Percentiles rank a stretch among this genome's conserved stretches.
phyloP scores from a whole-genome alignment of 1,140 invertebrate genomes.

The Danaus plexippus region DNA sequence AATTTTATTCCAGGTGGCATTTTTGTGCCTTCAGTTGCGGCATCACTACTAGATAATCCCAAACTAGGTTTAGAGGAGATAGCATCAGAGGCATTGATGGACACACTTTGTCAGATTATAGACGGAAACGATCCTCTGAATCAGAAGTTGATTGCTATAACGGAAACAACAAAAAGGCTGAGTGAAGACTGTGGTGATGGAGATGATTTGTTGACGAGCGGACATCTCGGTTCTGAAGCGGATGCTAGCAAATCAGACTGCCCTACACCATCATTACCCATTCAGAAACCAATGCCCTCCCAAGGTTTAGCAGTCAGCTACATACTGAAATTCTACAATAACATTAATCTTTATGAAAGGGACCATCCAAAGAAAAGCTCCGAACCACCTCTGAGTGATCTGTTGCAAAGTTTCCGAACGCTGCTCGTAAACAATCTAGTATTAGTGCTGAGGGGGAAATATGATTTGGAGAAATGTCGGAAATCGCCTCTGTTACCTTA shows the following conservation, averaged over 20 bases:
- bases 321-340: constrained; percentile 77
- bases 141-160: constrained; percentile 66
- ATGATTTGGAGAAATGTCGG: constrained; percentile 49
- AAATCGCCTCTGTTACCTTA: constrained; percentile 62
- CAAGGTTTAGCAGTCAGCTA: constrained; percentile 73
- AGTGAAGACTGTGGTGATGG: constrained; percentile 57
- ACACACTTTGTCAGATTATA: constrained; percentile 76
- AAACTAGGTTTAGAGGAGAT: constrained; percentile 66
- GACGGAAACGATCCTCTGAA: constrained; percentile 76
- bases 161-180: constrained; percentile 61
- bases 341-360: constrained; percentile 78
- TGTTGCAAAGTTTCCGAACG: constrained; percentile 56
- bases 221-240: constrained; percentile 40
- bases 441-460: constrained; percentile 54
- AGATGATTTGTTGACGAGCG: constrained; percentile 48
- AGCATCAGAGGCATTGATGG: constrained; percentile 79
- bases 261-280: constrained; percentile 48
- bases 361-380: constrained; percentile 81
- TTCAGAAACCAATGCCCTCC: constrained; percentile 52
- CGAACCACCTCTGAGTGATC: constrained; percentile 69
- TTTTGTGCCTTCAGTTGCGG: constrained; percentile 77
- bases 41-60: constrained; percentile 64
- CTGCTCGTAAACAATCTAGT: constrained; percentile 62
- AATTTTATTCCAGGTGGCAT: constrained; percentile 65
- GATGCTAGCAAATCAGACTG: constrained; percentile 51